Conservation (phyloP, 1,140 invertebrate species). For the Zaprionus nigranus region DNA sequence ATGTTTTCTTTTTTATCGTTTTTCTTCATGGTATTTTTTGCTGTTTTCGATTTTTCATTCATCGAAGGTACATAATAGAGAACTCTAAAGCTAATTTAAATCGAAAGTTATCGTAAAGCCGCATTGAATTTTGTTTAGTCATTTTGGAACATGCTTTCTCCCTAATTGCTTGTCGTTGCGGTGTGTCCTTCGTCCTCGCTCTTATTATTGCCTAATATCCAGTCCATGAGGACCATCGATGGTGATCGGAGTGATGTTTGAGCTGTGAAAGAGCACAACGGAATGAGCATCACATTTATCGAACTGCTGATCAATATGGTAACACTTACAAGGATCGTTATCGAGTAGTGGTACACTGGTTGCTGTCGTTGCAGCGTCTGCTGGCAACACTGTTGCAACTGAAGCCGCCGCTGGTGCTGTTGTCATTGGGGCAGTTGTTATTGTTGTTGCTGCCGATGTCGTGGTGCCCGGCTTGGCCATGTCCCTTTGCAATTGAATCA, state of each 20-base stretch:
- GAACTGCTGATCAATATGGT: not conserved
- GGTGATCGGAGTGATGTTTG: constrained; percentile 89
- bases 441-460: constrained; percentile 88
- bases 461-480: constrained; percentile 88
- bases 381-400: constrained; percentile 87
- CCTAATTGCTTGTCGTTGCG: constrained; percentile 2
- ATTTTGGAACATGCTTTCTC: not conserved
- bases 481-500: constrained; percentile 89
- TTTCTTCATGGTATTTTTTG: not conserved
- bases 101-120: constrained; percentile 32
- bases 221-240: constrained; percentile 90
- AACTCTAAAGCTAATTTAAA: constrained; percentile 45
- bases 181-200: constrained; percentile 38
- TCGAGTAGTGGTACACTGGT: constrained; percentile 85
- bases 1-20: constrained; percentile 14
- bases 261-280: constrained; percentile 84
- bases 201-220: constrained; percentile 88
- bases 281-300: not conserved
- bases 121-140: not conserved
- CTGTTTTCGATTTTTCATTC: constrained; percentile 22
- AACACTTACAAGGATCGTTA: constrained; percentile 86
- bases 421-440: constrained; percentile 86
- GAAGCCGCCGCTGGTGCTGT: constrained; percentile 88
- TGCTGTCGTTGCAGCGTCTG: constrained; percentile 88
- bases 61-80: constrained; percentile 71